Base-by-base conservation (phyloP, 1,140 invertebrate genomes). In the Drosophila kepulauana region DNA sequence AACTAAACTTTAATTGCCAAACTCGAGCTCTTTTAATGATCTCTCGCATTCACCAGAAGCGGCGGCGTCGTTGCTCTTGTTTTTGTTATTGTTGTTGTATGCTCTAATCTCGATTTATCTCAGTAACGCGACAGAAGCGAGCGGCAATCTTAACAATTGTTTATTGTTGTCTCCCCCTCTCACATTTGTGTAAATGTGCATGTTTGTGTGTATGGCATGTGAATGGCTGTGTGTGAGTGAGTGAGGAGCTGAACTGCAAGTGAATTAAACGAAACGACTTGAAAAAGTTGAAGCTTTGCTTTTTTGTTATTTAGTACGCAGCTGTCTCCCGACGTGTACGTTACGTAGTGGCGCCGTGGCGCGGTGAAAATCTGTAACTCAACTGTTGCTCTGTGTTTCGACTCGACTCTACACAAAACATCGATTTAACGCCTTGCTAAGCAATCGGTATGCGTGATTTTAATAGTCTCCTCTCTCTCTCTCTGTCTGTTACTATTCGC, bases 251-350 rank as follows among this genome's bases (percentile, higher is more conserved):
- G 41, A 59, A 75, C 38, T 72, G 81, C 75, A 84, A 88, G 80
- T 87, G 85, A 88, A 84, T 87, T 84, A 89, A 89, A 79, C 82
- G 82, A 87, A 87, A 77, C 79, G 85, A 81, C 85, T 88, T 88
- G 80, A 89, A 88, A 88, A 88, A 81, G 81, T 89, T 85, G 78
- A 77, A 81, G 85, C 85, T 78, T 76, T 73, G 78, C 76, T 88
- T 81, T 80, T 84, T 78, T 89, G 82, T 82, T 88, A 81, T 88
- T 81, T 82, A 89, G 76, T 88, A 79, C 85, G 68, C 66, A 71
- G 68, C 71, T 81, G 81, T 85, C 85, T 85, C 64, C 62, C 81
- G 81, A 90, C 85, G 85, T 74, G 81, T 81, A 79, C 81, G 86
- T 81, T 81, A 61, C 82, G 78, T 78, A 56, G 62, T 79, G 65